A percentile compares a stretch with the other conserved stretches of the same genome.
Conservation (phyloP, 2,113 vertebrate species). For the Athene cunicularia region DNA sequence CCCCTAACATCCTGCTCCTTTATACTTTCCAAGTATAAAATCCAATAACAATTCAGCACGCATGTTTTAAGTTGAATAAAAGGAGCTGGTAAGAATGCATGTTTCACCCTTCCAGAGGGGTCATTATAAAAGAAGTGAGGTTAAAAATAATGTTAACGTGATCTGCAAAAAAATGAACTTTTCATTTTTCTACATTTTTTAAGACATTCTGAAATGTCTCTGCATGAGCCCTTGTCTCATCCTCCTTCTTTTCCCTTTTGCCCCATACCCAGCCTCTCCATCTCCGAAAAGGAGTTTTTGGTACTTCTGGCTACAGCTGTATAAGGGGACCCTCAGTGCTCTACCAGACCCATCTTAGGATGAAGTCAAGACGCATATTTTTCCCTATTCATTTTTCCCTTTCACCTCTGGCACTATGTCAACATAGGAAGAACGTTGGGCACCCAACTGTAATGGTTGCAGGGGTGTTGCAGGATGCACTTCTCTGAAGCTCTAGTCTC, state of each 20-base stretch:
- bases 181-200: conserved; percentile 23
- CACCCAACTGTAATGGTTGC: not conserved
- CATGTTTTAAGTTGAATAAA: conserved; percentile 41
- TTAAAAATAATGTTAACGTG: conserved; percentile 50
- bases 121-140: conserved; percentile 36
- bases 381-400: not conserved
- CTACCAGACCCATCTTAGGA: not conserved
- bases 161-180: conserved; percentile 18
- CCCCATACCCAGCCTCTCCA: not conserved
- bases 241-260: not conserved
- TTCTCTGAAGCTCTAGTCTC: not conserved
- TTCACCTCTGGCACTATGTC: not conserved
- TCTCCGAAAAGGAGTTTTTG: not conserved
- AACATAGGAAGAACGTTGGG: not conserved
- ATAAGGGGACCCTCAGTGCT: not conserved
- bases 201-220: not conserved
- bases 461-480: not conserved
- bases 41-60: conserved; percentile 50
- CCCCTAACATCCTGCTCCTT: not conserved
- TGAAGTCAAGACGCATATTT: not conserved
- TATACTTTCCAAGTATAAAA: conserved; percentile 15
- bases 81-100: conserved; percentile 10
- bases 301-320: not conserved
- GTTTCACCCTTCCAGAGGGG: conserved; percentile 43
- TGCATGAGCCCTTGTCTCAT: not conserved